Base-by-base conservation (phyloP, 53 echinoderm and acorn worm genomes). In the Temnopleurus reevesii region DNA sequence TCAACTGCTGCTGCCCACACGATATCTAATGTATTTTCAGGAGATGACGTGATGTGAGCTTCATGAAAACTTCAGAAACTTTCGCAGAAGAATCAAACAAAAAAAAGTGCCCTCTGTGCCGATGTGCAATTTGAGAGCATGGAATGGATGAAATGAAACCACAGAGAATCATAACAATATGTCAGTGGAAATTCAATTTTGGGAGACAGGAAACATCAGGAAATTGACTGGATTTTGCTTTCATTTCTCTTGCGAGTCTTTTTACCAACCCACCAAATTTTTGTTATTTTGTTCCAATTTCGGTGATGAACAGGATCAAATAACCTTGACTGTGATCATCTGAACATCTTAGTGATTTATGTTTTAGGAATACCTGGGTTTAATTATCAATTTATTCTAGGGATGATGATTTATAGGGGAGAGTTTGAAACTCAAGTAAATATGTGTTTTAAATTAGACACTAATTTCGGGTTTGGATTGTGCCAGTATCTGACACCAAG, bases 131-230 rank as follows among this genome's bases (percentile, higher is more conserved):
- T 19, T 34, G 66, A 17, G 38, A 38, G 66, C 34, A 64, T 66
- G 66, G 66, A 61, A 27, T 66, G 55, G 35, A 35, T 66, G 38
- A 66, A 66, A 66, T 66, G 66, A 41, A 66, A 66, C 87, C 66
- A 4, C 66, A n/a, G 30, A 27, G 87, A 87, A 87, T 87, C 87
- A 87, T 66, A 87, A 66, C 87, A 87, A 66, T 87, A 87, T 87
- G 87, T 87, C 71, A 47, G 87, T 87, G 87, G 87, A 87, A 87
- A 87, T 87, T 87, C 53, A 87, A 87, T 87, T 87, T 87, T n/a
- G 21, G 64, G 65, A 54, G 19, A 30, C 87, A 66, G 87, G 87
- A 87, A 65, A 26, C 59, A 8, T 12, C 28, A 8, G 87, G 87
- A 87, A 87, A 87, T 87, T 87, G 66, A 46, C 12, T 64, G 87